phyloP scores from a whole-genome alignment of 2,113 vertebrate species.

The Ivindomyrus marchei region DNA sequence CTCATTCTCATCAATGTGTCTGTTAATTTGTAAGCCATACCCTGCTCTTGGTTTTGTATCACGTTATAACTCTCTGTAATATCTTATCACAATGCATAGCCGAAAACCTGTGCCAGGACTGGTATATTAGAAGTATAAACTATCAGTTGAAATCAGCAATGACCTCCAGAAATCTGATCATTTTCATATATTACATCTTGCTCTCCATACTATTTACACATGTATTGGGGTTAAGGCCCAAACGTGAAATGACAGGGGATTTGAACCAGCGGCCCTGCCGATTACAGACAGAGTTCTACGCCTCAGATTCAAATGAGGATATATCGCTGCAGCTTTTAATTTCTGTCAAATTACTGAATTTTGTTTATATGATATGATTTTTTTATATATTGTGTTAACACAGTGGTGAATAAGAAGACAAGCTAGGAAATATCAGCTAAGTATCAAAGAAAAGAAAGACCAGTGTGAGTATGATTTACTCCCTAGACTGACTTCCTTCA shows the following conservation, averaged over 20 bases:
- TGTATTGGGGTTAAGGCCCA: neutral
- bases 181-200: neutral
- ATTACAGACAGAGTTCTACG: neutral
- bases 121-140: neutral
- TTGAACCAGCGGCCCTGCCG: neutral
- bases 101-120: neutral
- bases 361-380: neutral
- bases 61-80: neutral
- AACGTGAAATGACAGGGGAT: neutral
- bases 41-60: neutral
- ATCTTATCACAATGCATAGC: neutral
- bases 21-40: neutral
- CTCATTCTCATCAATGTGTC: neutral
- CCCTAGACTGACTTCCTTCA: neutral
- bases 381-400: neutral
- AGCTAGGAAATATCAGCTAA: neutral
- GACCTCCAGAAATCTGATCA: neutral
- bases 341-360: neutral
- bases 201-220: neutral
- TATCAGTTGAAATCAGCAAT: neutral
- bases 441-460: neutral
- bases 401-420: neutral
- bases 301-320: neutral
- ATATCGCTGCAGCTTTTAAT: neutral
- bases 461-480: neutral